Evolutionary conservation across 2,797 vertebrate species (phyloP).

Genomic region (Enteromius unitaeniatus): DNA sequence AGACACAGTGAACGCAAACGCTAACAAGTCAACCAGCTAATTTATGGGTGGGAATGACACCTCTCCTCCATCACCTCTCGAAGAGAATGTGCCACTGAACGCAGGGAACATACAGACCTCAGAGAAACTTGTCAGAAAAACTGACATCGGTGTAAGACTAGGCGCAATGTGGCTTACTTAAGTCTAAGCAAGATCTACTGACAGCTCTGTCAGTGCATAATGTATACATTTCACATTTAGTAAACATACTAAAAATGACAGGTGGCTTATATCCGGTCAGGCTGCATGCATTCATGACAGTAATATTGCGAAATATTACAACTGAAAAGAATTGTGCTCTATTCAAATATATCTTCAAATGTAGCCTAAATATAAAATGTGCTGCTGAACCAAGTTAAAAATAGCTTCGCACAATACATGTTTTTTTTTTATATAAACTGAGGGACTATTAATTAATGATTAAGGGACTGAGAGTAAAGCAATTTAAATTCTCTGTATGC

Average conservation of each 20-base stretch:
- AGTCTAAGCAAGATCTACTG: not conserved
- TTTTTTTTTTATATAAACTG: not conserved
- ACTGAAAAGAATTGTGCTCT: not conserved
- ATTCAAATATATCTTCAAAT: not conserved
- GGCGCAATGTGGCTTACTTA: not conserved
- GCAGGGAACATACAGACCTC: slow-evolving; percentile 7
- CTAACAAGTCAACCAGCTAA: slow-evolving; percentile 2
- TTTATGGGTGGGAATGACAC: slow-evolving; percentile 21
- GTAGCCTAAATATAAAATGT: not conserved
- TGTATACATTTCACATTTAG: not conserved
- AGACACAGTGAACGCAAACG: slow-evolving; percentile 50
- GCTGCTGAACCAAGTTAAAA: not conserved
- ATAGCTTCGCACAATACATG: not conserved
- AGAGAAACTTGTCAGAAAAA: not conserved
- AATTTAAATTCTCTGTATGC: too few relatives aligned
- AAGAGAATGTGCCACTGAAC: not conserved
- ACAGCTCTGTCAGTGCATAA: not conserved
- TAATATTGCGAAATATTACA: not conserved
- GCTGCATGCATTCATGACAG: not conserved
- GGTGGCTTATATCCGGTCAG: not conserved
- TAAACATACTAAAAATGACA: not conserved
- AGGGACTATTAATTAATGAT: too few relatives aligned
- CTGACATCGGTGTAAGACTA: not conserved
- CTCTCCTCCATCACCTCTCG: slow-evolving; percentile 5
- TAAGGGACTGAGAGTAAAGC: too few relatives aligned